Conservation (phyloP, 2,888 invertebrate species). For the Blastobasis adustella region DNA sequence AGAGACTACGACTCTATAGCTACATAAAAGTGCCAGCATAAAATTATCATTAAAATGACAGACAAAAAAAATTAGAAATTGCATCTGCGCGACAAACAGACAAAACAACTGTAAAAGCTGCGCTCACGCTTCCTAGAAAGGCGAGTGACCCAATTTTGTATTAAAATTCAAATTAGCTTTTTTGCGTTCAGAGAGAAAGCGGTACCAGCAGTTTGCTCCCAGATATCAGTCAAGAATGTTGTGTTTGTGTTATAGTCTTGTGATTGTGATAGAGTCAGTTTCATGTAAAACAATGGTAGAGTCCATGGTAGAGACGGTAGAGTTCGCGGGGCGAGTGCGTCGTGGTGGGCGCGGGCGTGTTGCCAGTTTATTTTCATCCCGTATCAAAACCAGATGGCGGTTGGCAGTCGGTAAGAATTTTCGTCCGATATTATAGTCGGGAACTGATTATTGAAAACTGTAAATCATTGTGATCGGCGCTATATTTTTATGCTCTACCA, state of each 20-base stretch:
- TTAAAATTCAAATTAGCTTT: constrained; percentile 69
- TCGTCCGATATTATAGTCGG: not conserved
- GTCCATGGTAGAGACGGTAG: too few relatives aligned
- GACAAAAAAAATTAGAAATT: too few relatives aligned
- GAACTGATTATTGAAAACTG: not conserved
- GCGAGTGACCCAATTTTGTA: constrained; percentile 58
- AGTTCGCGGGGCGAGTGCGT: constrained; percentile 21
- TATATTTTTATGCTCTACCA: too few relatives aligned
- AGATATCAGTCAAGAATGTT: constrained; percentile 54
- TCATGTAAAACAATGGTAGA: constrained; percentile 30
- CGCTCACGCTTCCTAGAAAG: constrained; percentile 50
- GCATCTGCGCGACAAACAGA: not conserved
- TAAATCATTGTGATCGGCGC: too few relatives aligned
- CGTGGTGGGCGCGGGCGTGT: constrained; percentile 22
- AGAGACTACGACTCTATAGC: too few relatives aligned
- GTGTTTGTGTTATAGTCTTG: constrained; percentile 23
- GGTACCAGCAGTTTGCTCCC: constrained; percentile 35
- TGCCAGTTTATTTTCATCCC: constrained; percentile 31
- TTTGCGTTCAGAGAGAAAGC: constrained; percentile 66
- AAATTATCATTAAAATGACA: too few relatives aligned
- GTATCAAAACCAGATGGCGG: constrained; percentile 45
- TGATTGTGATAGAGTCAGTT: constrained; percentile 10
- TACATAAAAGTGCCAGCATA: too few relatives aligned
- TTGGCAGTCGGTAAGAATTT: constrained; percentile 20
- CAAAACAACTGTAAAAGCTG: constrained; percentile 16